Base-by-base conservation (phyloP, 2,888 invertebrate species). In the Pristionchus mayeri region DNA sequence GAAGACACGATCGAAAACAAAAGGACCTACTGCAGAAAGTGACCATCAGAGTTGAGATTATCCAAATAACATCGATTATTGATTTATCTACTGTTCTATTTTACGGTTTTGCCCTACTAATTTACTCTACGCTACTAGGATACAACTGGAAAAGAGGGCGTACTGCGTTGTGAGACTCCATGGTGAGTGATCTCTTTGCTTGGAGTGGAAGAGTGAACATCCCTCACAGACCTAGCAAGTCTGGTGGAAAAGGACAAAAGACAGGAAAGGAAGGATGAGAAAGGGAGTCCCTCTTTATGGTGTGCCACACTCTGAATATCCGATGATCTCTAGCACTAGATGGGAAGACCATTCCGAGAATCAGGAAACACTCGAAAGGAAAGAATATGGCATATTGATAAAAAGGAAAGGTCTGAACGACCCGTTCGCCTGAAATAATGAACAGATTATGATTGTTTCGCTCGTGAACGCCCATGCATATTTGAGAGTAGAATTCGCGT, bases 181-280 rank as follows among this genome's bases (percentile, higher is more conserved):
- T 63, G 63, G 63, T 63, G 18, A 63, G 3, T 34, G 63, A 63
- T 63, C 30, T 60, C 37, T 6, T 34, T 0, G 3, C 63, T 63
- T 34, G 16, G 34, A 30, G 34, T 63, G 34, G 57, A 54, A 60
- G 63, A 63, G 63, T 63, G 63, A 34, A 63, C 63, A 44, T 44
- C 44, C 44, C 44, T 44, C 44, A 63, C 34, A 30, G 63, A 63
- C 63, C 7, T 16, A 11, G 13, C 71, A 71, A 71, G 37, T 34
- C 71, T 37, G 21, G 40, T 71, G 71, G 71, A 71, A 71, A 71
- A 71, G 71, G 71, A 71, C 71, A 71, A 71, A 71, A 71, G 71
- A 71, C 40, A 71, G 40, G 24, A 40, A 44, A 13, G 71, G 24
- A 44, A 40, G 71, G 40, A 30, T 37, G 40, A 40, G 24, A 67